These are phyloP conservation scores for Phrynocephalus guinanensis DNA, from an alignment of 2,797 vertebrate genomes.

Conservation along the genomic window DNA sequence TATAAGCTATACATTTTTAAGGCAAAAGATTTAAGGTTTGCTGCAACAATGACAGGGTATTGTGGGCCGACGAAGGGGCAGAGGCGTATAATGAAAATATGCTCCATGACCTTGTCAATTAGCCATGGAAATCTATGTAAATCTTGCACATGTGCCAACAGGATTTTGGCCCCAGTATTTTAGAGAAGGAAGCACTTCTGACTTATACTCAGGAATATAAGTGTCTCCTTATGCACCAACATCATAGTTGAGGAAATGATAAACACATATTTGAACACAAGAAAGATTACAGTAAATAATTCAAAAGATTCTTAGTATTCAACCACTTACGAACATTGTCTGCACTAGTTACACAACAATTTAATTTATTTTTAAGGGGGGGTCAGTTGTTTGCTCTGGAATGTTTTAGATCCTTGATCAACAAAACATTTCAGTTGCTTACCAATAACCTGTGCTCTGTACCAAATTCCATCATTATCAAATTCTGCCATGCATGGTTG, in stretches of 20 bases:
- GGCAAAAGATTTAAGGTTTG: no score
- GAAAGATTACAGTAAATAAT: not conserved
- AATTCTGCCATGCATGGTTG: conserved; percentile 80
- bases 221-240: not conserved
- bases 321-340: not conserved
- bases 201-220: not conserved
- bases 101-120: no score
- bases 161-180: no score
- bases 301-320: no score
- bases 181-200: no score
- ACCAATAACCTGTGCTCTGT: conserved; percentile 80
- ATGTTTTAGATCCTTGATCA: not conserved
- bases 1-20: no score
- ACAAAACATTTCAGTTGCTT: conserved; percentile 40
- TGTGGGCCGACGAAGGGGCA: no score
- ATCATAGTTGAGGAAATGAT: not conserved
- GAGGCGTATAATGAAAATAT: no score
- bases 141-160: no score
- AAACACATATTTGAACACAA: not conserved
- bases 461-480: conserved; percentile 79
- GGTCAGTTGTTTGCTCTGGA: not conserved
- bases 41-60: no score
- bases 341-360: not conserved
- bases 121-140: no score
- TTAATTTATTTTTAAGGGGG: not conserved